Conservation (phyloP, 2,888 invertebrate genomes). For the Netelia melanura region DNA sequence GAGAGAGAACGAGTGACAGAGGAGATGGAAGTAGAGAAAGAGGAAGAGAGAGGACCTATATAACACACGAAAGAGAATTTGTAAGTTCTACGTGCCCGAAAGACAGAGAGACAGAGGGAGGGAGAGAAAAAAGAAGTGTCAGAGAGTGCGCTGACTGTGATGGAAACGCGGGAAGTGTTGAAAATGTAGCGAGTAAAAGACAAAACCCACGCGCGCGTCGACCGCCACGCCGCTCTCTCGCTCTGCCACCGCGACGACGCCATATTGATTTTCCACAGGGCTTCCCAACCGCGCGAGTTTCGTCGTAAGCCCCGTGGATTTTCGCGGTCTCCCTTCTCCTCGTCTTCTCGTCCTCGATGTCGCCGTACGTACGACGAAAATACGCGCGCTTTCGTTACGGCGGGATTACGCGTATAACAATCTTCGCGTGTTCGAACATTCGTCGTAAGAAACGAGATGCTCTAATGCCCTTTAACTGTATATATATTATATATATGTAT, state of each 20-base stretch:
- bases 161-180: slow-evolving; percentile 71
- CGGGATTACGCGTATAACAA: not conserved
- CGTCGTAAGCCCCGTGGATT: slow-evolving; percentile 73
- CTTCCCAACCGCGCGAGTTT: slow-evolving; percentile 73
- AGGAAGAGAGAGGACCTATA: not conserved
- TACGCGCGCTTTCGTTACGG: not conserved
- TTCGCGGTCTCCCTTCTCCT: slow-evolving; percentile 69
- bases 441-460: not conserved
- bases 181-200: slow-evolving; percentile 66
- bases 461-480: not conserved
- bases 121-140: slow-evolving; percentile 15
- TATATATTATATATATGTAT: not conserved
- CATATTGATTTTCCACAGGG: slow-evolving; percentile 78
- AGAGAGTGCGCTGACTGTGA: slow-evolving; percentile 67
- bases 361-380: slow-evolving; percentile 26
- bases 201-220: slow-evolving; percentile 68
- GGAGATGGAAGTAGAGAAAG: not conserved
- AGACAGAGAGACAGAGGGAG: slow-evolving; percentile 9
- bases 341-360: slow-evolving; percentile 59
- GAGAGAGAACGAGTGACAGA: slow-evolving; percentile 3
- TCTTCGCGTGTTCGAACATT: not conserved
- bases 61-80: slow-evolving; percentile 8
- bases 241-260: slow-evolving; percentile 72
- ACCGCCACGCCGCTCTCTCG: slow-evolving; percentile 52
- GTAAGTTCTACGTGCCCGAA: slow-evolving; percentile 45